Percentiles rank a stretch among this genome's conserved stretches.
These are phyloP conservation scores for Pomacea maculata DNA, from an alignment of 1,140 invertebrate genomes.

Conservation along the genomic window DNA sequence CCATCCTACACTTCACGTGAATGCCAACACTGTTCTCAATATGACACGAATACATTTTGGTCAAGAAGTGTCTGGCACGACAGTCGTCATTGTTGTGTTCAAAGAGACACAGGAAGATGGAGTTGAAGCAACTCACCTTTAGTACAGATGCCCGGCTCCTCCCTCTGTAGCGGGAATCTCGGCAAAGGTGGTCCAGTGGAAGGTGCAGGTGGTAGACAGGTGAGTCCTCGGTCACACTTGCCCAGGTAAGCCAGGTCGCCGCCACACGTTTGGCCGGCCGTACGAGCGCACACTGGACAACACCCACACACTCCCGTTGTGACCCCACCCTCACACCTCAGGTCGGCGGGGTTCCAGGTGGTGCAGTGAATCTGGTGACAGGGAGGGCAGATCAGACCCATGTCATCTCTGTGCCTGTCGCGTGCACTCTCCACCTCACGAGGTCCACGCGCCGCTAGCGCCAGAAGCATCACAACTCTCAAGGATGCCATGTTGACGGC, in stretches of 20 bases:
- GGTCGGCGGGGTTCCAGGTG: slow-evolving; percentile 35
- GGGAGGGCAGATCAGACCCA: slow-evolving; percentile 43
- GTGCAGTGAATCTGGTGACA: slow-evolving; percentile 59
- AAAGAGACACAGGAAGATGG: no score
- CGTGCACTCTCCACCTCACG: background rate
- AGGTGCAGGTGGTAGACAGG: slow-evolving; percentile 40
- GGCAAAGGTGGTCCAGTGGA: slow-evolving; percentile 9
- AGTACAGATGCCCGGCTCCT: slow-evolving; percentile 39
- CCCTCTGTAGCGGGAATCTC: slow-evolving; percentile 20
- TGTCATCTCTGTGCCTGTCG: background rate
- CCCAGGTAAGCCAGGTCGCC: slow-evolving; percentile 60
- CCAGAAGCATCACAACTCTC: background rate
- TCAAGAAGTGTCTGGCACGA: no score
- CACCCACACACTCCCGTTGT: slow-evolving; percentile 61
- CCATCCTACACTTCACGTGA: no score
- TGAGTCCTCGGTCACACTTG: slow-evolving; percentile 58
- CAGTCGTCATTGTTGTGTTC: no score
- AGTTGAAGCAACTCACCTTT: slow-evolving; percentile 25
- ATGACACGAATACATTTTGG: no score
- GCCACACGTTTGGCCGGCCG: slow-evolving; percentile 55
- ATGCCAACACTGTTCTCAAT: no score
- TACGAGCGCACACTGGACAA: slow-evolving; percentile 61
- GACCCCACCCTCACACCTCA: slow-evolving; percentile 55
- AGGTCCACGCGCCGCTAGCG: background rate
- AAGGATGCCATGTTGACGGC: background rate